phyloP scores from a whole-genome alignment of 1,140 invertebrate species.

The Drosophila novamexicana region DNA sequence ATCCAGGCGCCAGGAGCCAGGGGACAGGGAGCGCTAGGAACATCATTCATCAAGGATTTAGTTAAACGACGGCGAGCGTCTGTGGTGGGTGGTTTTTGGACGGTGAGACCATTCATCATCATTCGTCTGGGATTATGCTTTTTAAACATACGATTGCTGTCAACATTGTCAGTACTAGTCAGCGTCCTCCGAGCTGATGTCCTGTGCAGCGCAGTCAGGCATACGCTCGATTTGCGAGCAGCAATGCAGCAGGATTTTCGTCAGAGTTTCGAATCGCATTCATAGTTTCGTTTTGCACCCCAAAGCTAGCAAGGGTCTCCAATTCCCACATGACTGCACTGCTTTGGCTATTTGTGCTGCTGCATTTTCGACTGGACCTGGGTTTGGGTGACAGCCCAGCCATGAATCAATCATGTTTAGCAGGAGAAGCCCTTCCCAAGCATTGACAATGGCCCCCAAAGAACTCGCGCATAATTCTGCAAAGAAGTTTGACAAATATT shows the following conservation, averaged over 20 bases:
- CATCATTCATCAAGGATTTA: conserved; percentile 83
- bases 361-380: conserved; percentile 45
- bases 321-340: conserved; percentile 42
- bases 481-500: conserved; percentile 75
- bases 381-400: conserved; percentile 25
- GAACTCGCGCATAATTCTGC: conserved; percentile 66
- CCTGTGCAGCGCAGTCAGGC: conserved; percentile 6
- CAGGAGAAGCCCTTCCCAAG: conserved; percentile 1
- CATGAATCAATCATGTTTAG: conserved; percentile 81
- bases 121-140: conserved; percentile 82
- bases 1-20: conserved; percentile 3
- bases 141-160: conserved; percentile 83
- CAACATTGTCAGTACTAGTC: conserved; percentile 76
- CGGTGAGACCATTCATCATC: conserved; percentile 74
- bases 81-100: conserved; percentile 42
- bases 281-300: conserved; percentile 21
- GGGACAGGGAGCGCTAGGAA: conserved; percentile 32
- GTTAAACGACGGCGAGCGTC: conserved; percentile 78
- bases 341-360: conserved; percentile 41
- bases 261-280: conserved; percentile 31
- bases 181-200: conserved; percentile 27
- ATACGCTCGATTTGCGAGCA: conserved; percentile 36
- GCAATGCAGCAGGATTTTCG: conserved; percentile 38
- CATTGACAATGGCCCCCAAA: conserved; percentile 20
- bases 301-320: conserved; percentile 4